A percentile compares a stretch with the other conserved stretches of the same genome.
Evolutionary conservation across 2,113 vertebrate species (phyloP).

Genomic region (Cololabis saira): DNA sequence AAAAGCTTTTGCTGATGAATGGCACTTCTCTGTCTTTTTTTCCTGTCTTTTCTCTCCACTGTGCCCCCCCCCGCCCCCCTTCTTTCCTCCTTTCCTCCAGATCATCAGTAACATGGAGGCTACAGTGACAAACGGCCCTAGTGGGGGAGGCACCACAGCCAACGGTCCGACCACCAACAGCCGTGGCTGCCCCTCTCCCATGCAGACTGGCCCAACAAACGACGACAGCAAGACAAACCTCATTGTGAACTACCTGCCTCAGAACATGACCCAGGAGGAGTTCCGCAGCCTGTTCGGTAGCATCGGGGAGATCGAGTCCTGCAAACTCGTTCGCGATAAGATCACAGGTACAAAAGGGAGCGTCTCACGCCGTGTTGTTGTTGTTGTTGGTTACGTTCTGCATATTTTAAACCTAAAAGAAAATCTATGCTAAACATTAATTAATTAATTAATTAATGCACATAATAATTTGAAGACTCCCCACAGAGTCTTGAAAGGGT

Average conservation of each 20-base stretch:
- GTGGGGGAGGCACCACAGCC: conserved; percentile 90
- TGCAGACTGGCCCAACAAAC: conserved; percentile 96
- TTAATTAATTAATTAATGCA: no score
- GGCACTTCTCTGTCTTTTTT: conserved; percentile 8
- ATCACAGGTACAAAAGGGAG: conserved; percentile 90
- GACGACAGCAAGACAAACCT: conserved; percentile 99
- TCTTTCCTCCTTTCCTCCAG: conserved; percentile 73
- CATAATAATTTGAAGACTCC: no score
- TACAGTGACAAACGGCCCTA: conserved; percentile 99
- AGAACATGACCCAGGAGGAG: conserved; percentile 99
- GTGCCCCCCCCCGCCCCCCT: conserved; percentile 45
- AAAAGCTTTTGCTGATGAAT: no score
- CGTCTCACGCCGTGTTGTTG: neutral
- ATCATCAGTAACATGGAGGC: conserved; percentile 99
- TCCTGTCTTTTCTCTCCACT: neutral
- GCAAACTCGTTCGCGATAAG: conserved; percentile 99
- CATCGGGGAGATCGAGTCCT: conserved; percentile 99
- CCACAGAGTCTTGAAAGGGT: no score
- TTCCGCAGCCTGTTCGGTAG: conserved; percentile 99
- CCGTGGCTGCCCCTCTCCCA: conserved; percentile 98
- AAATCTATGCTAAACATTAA: no score
- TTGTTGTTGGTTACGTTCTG: neutral
- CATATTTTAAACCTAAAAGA: no score
- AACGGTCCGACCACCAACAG: conserved; percentile 98
- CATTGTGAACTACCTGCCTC: conserved; percentile 99